A percentile compares a stretch with the other conserved stretches of the same genome.
phyloP scores from a whole-genome alignment of 2,888 invertebrate species.

The Zygothrica quintamaculata region DNA sequence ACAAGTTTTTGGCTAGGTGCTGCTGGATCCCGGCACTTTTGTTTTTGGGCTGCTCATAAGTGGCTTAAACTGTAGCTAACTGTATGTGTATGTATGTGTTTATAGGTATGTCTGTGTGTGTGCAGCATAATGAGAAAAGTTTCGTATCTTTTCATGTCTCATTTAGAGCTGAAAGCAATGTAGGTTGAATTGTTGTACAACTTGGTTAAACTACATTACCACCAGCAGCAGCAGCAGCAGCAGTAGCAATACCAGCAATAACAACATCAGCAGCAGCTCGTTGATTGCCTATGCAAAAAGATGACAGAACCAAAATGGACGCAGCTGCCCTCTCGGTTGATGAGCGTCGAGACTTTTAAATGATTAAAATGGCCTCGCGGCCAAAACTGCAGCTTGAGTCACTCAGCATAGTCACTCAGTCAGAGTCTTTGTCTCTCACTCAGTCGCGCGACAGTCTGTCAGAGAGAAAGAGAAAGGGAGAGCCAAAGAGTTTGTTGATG shows the following conservation, averaged over 20 bases:
- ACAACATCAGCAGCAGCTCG: conserved; percentile 17
- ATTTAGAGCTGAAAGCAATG: conserved; percentile 71
- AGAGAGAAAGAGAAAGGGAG: too few species aligned
- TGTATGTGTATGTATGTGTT: conserved; percentile 24
- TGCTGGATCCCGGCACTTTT: conserved; percentile 40
- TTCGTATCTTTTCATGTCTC: conserved; percentile 79
- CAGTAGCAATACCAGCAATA: too few species aligned
- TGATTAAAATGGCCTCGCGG: conserved; percentile 61
- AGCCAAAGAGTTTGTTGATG: conserved; percentile 4
- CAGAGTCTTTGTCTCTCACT: too few species aligned
- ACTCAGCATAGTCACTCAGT: too few species aligned
- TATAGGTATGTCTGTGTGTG: conserved; percentile 29
- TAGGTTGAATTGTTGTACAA: conserved; percentile 55
- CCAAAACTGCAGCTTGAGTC: conserved; percentile 39
- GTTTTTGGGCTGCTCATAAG: conserved; percentile 51
- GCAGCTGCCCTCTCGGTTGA: conserved; percentile 47
- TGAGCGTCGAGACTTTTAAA: conserved; percentile 62
- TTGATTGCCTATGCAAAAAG: conserved; percentile 17
- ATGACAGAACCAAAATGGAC: conserved; percentile 32
- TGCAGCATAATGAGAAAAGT: conserved; percentile 84
- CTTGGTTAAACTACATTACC: conserved; percentile 53
- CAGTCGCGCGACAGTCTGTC: too few species aligned
- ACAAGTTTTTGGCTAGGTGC: conserved; percentile 47
- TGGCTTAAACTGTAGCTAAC: conserved; percentile 47
- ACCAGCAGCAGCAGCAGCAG: conserved; percentile 9